Base-by-base conservation (phyloP, 2,888 invertebrate species). In the Cabera pusaria region DNA sequence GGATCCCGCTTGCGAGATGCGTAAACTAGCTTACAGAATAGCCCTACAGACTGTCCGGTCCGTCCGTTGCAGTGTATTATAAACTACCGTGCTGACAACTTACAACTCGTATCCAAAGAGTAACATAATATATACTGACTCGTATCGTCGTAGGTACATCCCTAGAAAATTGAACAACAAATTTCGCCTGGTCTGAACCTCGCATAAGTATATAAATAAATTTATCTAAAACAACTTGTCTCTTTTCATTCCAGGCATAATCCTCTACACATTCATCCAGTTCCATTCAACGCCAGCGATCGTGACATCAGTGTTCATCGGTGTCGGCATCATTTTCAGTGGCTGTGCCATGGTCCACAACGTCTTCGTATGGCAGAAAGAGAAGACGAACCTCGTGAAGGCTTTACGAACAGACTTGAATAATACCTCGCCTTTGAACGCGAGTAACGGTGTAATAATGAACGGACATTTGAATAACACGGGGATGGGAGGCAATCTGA, bases 291-390 rank as follows among this genome's bases (percentile, higher is more conserved):
- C 96, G 6, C 96, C 97, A 4, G 97, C 97, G 9, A 96, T 97
- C 56, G 94, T 97, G 34, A 96, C 97, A 6, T 96, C 96, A 56
- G 93, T 96, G 1, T 93, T 97, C 67, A 95, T 97, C 47, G 96
- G 97, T 5, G 90, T 96, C 7, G 97, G 97, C 1, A 96, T 97
- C 44, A 92, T 97, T 21, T 97, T 97, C 84, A 97, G 97, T 72
- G 96, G 97, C 54, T 95, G 96, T 63, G 96, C 97, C 9, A 96
- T 97, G 93, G 96, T 97, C 7, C 97, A 98, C 87, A 97, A 97
- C 81, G 96, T 96, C 6, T 97, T 97, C 79, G 94, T 97, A 27
- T 98, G 97, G 97, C 96, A 97, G 81, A 94, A 93, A 73, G 96
- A 96, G 76, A 96, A 96, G 83, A 96, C 96, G 0, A 95, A 94